These are phyloP conservation scores for Tetramorium parvispinum DNA, from an alignment of 1,140 invertebrate genomes.

Conservation along the genomic window DNA sequence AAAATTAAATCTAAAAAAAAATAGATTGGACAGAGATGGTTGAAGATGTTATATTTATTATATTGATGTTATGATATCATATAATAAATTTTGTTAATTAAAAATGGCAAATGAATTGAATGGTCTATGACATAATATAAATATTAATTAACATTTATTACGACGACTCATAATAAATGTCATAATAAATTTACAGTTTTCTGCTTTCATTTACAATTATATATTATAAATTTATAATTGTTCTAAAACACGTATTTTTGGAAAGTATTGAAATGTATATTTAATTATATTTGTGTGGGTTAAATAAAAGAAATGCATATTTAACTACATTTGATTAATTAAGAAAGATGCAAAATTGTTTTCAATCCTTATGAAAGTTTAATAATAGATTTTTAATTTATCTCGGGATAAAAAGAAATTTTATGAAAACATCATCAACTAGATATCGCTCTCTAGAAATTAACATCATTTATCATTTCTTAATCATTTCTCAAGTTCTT, in stretches of 20 bases:
- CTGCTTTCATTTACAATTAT: background rate
- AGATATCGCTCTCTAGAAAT: conserved; percentile 1
- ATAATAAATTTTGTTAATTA: background rate
- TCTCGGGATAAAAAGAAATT: background rate
- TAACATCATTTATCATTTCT: conserved; percentile 37
- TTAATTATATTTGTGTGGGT: background rate
- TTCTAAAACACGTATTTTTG: background rate
- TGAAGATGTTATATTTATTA: background rate
- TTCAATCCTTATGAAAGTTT: background rate
- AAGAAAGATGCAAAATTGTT: background rate
- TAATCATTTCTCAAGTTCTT: conserved; percentile 40
- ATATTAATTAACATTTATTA: background rate
- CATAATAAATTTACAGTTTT: background rate
- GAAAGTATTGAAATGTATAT: background rate
- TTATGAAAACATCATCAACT: background rate
- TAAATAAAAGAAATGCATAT: background rate
- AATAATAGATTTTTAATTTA: background rate
- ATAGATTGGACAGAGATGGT: background rate
- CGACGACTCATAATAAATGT: background rate
- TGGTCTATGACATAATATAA: background rate
- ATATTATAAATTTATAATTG: background rate
- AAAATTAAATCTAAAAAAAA: background rate
- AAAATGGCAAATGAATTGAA: background rate
- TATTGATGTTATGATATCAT: background rate
- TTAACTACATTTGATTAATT: background rate